Evolutionary conservation across 1,140 invertebrate genomes (phyloP).

Genomic region (Platorchestia sp.): DNA sequence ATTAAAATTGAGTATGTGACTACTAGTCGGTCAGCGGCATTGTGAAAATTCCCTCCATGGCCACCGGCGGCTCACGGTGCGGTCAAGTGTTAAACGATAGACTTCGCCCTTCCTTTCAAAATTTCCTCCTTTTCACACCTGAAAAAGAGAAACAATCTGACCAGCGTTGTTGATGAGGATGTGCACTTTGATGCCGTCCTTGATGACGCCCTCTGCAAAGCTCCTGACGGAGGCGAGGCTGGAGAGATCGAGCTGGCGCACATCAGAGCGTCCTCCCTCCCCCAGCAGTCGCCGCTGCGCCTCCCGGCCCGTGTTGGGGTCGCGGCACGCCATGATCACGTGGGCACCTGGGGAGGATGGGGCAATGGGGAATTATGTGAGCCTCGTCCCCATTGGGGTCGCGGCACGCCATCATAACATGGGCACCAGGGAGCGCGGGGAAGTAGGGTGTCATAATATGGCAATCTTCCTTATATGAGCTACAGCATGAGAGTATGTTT

Average conservation of each 20-base stretch:
- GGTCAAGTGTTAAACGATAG: too few relatives aligned
- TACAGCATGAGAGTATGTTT: too few relatives aligned
- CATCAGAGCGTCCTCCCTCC: background rate
- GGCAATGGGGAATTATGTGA: too few relatives aligned
- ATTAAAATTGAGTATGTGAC: too few relatives aligned
- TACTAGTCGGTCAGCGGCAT: too few relatives aligned
- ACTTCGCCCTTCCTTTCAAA: too few relatives aligned
- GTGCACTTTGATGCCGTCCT: slow-evolving; percentile 40
- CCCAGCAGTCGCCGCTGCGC: background rate
- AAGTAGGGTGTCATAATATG: too few relatives aligned
- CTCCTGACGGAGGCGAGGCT: slow-evolving; percentile 5
- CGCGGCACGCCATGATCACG: slow-evolving; percentile 30
- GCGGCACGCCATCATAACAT: slow-evolving; percentile 16
- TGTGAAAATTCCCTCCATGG: too few relatives aligned
- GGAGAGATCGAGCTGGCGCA: slow-evolving; percentile 18
- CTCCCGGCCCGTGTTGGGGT: background rate
- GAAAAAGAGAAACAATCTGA: background rate
- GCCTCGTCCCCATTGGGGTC: too few relatives aligned
- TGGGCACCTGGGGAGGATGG: background rate
- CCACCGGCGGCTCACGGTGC: too few relatives aligned
- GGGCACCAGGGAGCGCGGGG: background rate
- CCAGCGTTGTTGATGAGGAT: slow-evolving; percentile 40
- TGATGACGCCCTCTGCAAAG: slow-evolving; percentile 16
- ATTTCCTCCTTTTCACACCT: too few relatives aligned
- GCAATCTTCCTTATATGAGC: too few relatives aligned